These are phyloP conservation scores for Toxotes lorentzi DNA, from an alignment of 2,797 vertebrate species.

Conservation along the genomic window DNA sequence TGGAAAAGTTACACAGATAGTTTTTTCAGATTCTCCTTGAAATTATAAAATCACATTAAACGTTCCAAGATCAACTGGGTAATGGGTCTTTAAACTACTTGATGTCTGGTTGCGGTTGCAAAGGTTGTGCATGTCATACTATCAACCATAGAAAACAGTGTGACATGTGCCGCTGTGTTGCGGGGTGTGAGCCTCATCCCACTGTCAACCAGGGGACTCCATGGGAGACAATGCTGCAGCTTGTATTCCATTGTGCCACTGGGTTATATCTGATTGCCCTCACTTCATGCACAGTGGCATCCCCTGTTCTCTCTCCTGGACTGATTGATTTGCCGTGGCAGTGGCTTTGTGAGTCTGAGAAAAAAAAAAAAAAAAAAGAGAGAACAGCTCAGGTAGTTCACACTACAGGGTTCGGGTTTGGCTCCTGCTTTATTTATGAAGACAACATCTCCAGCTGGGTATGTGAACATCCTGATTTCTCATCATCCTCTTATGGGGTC, in stretches of 20 bases:
- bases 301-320: constrained; percentile 52
- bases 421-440: constrained; percentile 62
- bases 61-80: constrained; percentile 9
- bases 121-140: constrained; percentile 18
- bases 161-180: constrained; percentile 41
- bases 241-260: constrained; percentile 58
- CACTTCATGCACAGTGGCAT: constrained; percentile 66
- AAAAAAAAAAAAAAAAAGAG: constrained; percentile 16
- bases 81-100: not conserved
- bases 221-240: constrained; percentile 46
- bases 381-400: constrained; percentile 40
- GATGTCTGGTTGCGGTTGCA: not conserved
- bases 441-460: constrained; percentile 36
- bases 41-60: constrained; percentile 3
- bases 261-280: constrained; percentile 67
- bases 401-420: constrained; percentile 34
- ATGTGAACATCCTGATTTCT: constrained; percentile 29
- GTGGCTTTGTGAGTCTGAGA: constrained; percentile 40
- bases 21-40: constrained; percentile 1
- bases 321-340: constrained; percentile 69
- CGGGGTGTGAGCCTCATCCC: constrained; percentile 22
- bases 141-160: constrained; percentile 23
- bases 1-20: not conserved
- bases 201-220: constrained; percentile 33
- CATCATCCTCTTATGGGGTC: constrained; percentile 18